Conservation (phyloP, 2,113 vertebrate genomes). For the Alectura lathami region DNA sequence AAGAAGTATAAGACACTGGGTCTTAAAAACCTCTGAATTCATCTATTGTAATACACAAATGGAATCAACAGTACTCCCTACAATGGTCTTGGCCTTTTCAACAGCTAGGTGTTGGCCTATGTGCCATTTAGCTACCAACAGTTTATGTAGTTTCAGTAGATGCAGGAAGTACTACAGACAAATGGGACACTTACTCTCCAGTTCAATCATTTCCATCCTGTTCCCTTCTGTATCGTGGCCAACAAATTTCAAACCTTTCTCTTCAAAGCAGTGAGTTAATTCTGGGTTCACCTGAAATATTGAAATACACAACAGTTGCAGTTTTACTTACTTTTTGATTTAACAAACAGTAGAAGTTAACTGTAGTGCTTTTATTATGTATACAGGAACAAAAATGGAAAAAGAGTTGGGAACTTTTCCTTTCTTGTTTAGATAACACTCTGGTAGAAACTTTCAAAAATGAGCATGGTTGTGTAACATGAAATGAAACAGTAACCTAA, state of each 20-base stretch:
- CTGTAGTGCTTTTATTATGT: not conserved
- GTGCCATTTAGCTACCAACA: not conserved
- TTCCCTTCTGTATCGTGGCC: slow-evolving; percentile 77
- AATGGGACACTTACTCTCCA: slow-evolving; percentile 73
- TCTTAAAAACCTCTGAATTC: not conserved
- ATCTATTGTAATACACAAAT: not conserved
- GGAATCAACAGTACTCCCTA: not conserved
- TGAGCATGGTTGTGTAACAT: not conserved
- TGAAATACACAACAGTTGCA: not conserved
- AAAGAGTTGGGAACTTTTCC: not conserved
- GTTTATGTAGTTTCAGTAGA: not conserved
- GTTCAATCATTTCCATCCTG: slow-evolving; percentile 82
- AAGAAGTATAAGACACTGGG: not conserved
- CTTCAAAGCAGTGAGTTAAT: slow-evolving; percentile 75
- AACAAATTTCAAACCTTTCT: slow-evolving; percentile 80
- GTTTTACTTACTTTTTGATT: not conserved
- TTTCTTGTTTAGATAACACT: not conserved
- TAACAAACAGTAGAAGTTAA: not conserved
- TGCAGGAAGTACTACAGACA: not conserved
- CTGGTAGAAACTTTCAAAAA: not conserved
- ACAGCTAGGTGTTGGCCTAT: not conserved
- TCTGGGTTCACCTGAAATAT: slow-evolving; percentile 78
- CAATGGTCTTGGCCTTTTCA: not conserved
- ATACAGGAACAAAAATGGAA: not conserved
- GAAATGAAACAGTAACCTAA: not conserved